These are phyloP conservation scores for Meiosimyza decipiens DNA, from an alignment of 2,888 invertebrate genomes.

Conservation along the genomic window DNA sequence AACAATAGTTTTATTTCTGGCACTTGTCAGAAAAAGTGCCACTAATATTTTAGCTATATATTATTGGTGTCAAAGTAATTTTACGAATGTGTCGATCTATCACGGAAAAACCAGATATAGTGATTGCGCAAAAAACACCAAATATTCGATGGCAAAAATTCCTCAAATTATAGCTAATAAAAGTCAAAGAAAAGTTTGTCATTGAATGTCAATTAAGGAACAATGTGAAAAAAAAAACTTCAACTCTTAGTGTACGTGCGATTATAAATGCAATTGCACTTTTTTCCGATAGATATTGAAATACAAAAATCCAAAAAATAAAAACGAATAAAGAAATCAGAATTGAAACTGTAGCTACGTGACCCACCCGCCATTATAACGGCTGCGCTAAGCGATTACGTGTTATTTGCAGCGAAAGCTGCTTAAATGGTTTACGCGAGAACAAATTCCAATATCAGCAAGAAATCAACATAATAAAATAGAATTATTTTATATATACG, in stretches of 20 bases:
- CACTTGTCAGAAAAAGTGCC: no score
- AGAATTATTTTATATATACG: no score
- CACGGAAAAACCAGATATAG: no score
- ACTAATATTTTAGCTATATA: no score
- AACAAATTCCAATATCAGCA: constrained; percentile 23
- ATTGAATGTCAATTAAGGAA: no score
- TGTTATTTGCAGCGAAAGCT: constrained; percentile 15
- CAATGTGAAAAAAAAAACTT: background rate
- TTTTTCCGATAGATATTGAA: background rate
- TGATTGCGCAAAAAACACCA: no score
- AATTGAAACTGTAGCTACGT: constrained; percentile 17
- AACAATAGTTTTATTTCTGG: no score
- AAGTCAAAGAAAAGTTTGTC: background rate
- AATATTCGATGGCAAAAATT: no score
- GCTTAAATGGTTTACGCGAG: background rate
- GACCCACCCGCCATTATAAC: constrained; percentile 14
- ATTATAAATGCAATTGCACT: background rate
- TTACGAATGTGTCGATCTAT: no score
- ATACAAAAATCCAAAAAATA: background rate
- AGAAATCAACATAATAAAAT: background rate
- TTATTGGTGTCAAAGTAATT: no score
- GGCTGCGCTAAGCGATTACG: constrained; percentile 7
- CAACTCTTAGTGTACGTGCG: background rate
- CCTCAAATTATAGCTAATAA: background rate
- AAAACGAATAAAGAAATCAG: background rate